Percentiles rank a stretch among this genome's conserved stretches.
Evolutionary conservation across 2,113 vertebrate genomes (phyloP).

Genomic region (Ageneiosus marmoratus): DNA sequence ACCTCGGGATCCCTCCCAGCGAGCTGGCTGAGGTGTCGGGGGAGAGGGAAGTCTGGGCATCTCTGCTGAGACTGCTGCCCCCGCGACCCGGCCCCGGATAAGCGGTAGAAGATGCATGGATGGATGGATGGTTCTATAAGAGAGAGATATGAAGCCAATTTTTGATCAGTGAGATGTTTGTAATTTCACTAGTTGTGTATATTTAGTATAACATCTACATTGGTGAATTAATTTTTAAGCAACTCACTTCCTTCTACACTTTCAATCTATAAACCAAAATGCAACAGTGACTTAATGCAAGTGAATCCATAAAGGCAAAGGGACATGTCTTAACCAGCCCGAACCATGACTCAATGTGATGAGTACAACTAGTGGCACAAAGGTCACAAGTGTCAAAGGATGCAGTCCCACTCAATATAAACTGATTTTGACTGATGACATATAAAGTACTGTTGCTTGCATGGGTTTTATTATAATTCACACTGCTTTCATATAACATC

Average conservation of each 20-base stretch:
- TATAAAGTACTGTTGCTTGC: not conserved
- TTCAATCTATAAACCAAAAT: too few relatives aligned
- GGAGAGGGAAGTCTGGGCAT: too few relatives aligned
- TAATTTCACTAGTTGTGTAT: too few relatives aligned
- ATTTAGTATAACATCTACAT: not conserved
- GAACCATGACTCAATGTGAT: not conserved
- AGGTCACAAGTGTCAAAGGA: not conserved
- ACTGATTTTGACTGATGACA: not conserved
- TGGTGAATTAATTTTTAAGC: not conserved
- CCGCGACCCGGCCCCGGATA: too few relatives aligned
- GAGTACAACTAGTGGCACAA: not conserved
- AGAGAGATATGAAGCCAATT: too few relatives aligned
- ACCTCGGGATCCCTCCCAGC: too few relatives aligned
- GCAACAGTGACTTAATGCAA: not conserved
- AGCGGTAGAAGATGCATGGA: too few relatives aligned
- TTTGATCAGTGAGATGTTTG: too few relatives aligned
- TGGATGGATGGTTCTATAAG: too few relatives aligned
- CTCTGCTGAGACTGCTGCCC: too few relatives aligned
- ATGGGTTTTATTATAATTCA: slow-evolving; percentile 21
- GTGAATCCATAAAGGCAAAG: not conserved
- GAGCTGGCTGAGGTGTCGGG: too few relatives aligned
- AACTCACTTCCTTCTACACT: not conserved
- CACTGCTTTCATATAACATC: not conserved
- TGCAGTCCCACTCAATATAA: not conserved
- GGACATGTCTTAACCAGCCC: not conserved